Conservation (phyloP, 2,113 vertebrate genomes). For the Geococcyx californianus region DNA sequence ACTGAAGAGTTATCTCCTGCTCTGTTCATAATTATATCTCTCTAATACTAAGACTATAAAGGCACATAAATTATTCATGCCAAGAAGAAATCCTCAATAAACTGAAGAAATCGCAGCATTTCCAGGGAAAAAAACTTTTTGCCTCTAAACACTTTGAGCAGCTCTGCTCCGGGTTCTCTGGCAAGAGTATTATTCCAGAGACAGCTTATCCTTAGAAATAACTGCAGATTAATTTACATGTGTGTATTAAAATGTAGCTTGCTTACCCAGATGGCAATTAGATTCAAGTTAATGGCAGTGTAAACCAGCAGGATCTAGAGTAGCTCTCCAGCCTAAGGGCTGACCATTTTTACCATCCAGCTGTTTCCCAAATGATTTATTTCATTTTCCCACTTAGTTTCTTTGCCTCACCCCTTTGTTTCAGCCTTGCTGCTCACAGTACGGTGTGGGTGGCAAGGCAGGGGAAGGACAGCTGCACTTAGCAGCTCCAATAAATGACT, state of each 20-base stretch:
- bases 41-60: not conserved
- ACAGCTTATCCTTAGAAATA: not conserved
- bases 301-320: not conserved
- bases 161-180: not conserved
- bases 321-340: not conserved
- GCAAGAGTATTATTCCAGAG: not conserved
- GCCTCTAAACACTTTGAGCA: not conserved
- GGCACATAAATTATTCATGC: not conserved
- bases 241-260: not conserved
- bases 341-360: conserved; percentile 9
- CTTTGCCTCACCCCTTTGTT: not conserved
- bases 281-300: not conserved
- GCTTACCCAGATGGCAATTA: conserved; percentile 24
- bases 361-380: conserved; percentile 50
- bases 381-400: conserved; percentile 23
- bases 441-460: not conserved
- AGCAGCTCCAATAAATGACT: conserved; percentile 33
- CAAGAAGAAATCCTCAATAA: not conserved
- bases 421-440: not conserved
- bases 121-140: not conserved
- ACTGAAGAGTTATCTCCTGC: not conserved
- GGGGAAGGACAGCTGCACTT: conserved; percentile 17
- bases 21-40: not conserved
- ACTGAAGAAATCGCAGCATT: not conserved
- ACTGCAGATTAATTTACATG: not conserved